Evolutionary conservation across 2,797 vertebrate species (phyloP), one percentile per base, ranked within the genome.

Genomic region (Atherinosoma microstoma): DNA sequence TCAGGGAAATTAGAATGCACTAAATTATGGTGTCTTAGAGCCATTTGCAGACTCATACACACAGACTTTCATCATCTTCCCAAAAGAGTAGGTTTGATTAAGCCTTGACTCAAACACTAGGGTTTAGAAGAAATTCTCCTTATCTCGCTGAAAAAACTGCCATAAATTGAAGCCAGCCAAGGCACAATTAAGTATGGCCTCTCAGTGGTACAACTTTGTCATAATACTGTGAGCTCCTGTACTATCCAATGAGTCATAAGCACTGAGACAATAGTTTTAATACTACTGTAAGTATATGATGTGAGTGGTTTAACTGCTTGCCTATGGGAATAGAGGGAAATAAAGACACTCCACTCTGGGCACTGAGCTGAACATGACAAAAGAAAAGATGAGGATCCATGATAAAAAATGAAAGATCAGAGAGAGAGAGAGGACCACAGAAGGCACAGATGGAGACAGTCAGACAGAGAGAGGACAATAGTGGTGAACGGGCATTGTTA

Each of bases 121-220:
- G 42, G 42, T 47, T 47, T 47, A 2, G 42, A 18, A 47, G 42
- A 47, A 5, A 20, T n/a, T 67, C 81, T 88, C 69, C 57, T 82
- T 86, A 77, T 74, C 30, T 75, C 54, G 64, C 77, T 75, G 74
- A 73, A 75, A 78, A 78, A 83, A 85, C 78, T 73, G 73, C 15
- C 5, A 18, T 18, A 45, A 45, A 45, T 15, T 45, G 16, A 40
- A 40, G 58, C 57, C 11, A 57, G 32, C 10, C 56, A 40, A 57
- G 78, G 75, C 67, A 69, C 67, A 78, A 75, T 71, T 67, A 78
- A 68, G 75, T 71, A 29, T n/a, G 71, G 3, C 57, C 35, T 65
- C 67, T 81, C 30, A 9, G 67, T 67, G 57, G 60, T 73, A 56
- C 11, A 78, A 22, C 24, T 69, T 69, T 58, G 58, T 42, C 3